A percentile compares a stretch with the other conserved stretches of the same genome.
Conservation (phyloP, 2,888 invertebrate species). For the Thecophora atra region DNA sequence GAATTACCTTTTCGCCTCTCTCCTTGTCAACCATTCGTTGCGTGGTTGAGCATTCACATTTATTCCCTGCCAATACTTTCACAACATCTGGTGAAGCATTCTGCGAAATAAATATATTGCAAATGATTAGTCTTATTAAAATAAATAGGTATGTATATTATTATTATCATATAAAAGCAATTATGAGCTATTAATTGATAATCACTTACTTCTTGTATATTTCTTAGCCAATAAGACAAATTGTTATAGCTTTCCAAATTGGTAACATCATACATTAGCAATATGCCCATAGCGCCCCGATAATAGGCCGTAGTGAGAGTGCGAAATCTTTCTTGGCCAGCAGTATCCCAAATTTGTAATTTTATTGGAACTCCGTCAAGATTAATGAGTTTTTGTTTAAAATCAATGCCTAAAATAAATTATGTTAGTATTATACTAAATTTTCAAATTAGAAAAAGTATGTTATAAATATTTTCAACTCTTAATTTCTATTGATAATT, state of each 20-base stretch:
- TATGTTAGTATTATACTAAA: too few relatives aligned
- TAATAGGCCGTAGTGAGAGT: constrained; percentile 90
- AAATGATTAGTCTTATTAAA: too few relatives aligned
- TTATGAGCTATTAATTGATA: not conserved
- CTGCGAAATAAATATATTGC: constrained; percentile 65
- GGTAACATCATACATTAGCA: constrained; percentile 90
- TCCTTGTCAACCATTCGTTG: constrained; percentile 82
- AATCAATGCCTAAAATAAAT: constrained; percentile 91
- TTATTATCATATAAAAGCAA: not conserved
- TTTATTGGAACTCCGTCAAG: constrained; percentile 87
- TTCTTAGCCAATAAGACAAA: constrained; percentile 88
- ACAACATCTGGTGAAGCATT: constrained; percentile 88
- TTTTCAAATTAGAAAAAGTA: too few relatives aligned
- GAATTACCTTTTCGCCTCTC: constrained; percentile 80
- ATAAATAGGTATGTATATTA: not conserved
- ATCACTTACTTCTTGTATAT: constrained; percentile 81
- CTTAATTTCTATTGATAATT: too few relatives aligned
- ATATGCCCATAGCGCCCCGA: constrained; percentile 89
- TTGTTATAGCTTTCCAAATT: constrained; percentile 91
- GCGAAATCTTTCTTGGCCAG: constrained; percentile 72
- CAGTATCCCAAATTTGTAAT: constrained; percentile 80
- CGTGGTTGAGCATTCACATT: constrained; percentile 80
- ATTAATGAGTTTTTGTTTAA: constrained; percentile 89
- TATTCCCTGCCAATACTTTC: constrained; percentile 85
- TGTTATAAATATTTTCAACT: too few relatives aligned